Evolutionary conservation across 2,113 vertebrate species (phyloP).

Genomic region (Periophthalmodon schlosseri): DNA sequence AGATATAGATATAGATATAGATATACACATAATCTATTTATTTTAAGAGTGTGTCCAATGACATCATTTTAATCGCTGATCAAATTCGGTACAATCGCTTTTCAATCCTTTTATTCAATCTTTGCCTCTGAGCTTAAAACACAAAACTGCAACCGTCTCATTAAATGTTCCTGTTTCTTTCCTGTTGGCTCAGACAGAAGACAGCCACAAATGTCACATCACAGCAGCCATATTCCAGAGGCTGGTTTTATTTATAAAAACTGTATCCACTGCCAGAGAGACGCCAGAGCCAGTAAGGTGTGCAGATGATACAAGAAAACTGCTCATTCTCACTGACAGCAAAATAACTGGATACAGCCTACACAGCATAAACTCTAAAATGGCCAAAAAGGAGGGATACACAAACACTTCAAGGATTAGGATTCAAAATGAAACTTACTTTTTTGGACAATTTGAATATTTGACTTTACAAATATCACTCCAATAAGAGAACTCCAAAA

Average conservation of each 20-base stretch:
- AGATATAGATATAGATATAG: background rate
- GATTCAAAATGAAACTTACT: background rate
- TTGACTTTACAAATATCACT: background rate
- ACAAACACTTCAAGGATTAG: background rate
- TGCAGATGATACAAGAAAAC: background rate
- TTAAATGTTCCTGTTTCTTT: conserved; percentile 4
- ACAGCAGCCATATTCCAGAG: conserved; percentile 4
- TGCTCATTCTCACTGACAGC: background rate
- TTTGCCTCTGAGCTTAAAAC: background rate
- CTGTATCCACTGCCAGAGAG: background rate
- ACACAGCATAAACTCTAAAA: background rate
- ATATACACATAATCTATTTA: background rate
- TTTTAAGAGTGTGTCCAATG: background rate
- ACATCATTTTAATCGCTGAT: background rate
- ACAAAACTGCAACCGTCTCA: background rate
- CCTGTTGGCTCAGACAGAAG: conserved; percentile 1
- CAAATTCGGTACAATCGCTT: background rate
- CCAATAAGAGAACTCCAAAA: background rate
- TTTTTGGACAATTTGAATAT: background rate
- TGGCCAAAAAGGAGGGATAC: background rate
- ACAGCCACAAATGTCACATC: conserved; percentile 9
- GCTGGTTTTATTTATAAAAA: conserved; percentile 8
- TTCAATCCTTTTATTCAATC: background rate
- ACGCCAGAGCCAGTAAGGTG: background rate
- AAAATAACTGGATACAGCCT: background rate